phyloP scores from a whole-genome alignment of 1,140 invertebrate genomes.

The Drosophila varians region DNA sequence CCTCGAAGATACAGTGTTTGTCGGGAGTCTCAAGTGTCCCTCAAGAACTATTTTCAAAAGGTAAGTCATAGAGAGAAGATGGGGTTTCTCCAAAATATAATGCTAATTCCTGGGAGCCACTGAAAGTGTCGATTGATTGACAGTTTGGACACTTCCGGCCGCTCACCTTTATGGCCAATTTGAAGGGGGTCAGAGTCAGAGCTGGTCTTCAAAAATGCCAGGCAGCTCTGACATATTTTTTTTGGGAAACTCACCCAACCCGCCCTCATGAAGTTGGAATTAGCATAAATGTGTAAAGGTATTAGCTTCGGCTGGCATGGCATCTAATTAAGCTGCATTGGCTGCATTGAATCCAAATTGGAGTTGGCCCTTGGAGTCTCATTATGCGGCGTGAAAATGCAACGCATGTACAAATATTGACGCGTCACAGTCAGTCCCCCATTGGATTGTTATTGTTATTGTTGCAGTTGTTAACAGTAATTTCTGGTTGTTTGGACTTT shows the following conservation, averaged over 20 bases:
- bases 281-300: conserved; percentile 52
- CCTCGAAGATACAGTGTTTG: background rate
- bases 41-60: conserved; percentile 6
- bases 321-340: conserved; percentile 63
- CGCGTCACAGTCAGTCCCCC: conserved; percentile 36
- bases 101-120: conserved; percentile 8
- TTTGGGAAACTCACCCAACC: background rate
- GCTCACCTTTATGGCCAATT: conserved; percentile 56
- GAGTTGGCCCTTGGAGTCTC: conserved; percentile 56
- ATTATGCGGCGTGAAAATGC: conserved; percentile 80
- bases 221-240: conserved; percentile 37
- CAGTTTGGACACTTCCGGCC: conserved; percentile 1
- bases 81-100: background rate
- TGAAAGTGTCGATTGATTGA: conserved; percentile 35
- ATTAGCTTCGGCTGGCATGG: conserved; percentile 62
- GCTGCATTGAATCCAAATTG: conserved; percentile 60
- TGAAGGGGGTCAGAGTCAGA: conserved; percentile 67
- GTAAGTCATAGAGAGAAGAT: conserved; percentile 1
- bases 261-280: conserved; percentile 17
- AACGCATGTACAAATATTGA: conserved; percentile 76
- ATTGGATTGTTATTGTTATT: conserved; percentile 37
- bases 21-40: conserved; percentile 5
- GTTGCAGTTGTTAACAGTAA: conserved; percentile 47
- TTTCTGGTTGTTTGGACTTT: conserved; percentile 31
- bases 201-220: conserved; percentile 44